Evolutionary conservation across 2,797 vertebrate genomes (phyloP).

Genomic region (Psittacula derbiana): DNA sequence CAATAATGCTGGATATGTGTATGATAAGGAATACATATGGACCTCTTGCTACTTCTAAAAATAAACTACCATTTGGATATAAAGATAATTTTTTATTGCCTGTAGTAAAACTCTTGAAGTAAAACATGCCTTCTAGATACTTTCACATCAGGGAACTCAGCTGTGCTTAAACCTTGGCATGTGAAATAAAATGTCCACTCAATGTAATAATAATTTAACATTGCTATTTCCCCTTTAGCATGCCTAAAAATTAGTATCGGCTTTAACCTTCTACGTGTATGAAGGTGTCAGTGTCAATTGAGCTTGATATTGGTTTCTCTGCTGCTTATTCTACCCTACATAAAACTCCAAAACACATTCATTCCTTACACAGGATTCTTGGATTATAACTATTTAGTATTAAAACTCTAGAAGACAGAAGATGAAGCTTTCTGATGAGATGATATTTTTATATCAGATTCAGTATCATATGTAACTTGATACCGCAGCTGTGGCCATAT

Average conservation of each 20-base stretch:
- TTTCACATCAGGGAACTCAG: constrained; percentile 26
- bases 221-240: not conserved
- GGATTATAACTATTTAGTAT: not conserved
- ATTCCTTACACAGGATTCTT: not conserved
- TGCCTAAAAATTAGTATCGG: not conserved
- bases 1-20: not conserved
- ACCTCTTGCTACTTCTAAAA: not conserved
- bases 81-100: not conserved
- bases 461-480: not conserved
- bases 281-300: not conserved
- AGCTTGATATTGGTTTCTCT: constrained; percentile 28
- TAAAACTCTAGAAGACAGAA: not conserved
- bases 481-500: not conserved
- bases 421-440: not conserved
- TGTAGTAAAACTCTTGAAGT: constrained; percentile 40
- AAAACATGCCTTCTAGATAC: constrained; percentile 58
- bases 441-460: not conserved
- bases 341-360: not conserved
- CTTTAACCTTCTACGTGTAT: not conserved
- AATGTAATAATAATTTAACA: constrained; percentile 51
- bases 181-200: constrained; percentile 52
- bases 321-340: not conserved
- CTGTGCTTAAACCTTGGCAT: constrained; percentile 39
- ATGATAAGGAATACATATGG: not conserved
- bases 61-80: not conserved